Evolutionary conservation across 30 jellyfish, hydroid and myxozoan genomes (phyloP).

Genomic region (Pseudorhiza aurosa): DNA sequence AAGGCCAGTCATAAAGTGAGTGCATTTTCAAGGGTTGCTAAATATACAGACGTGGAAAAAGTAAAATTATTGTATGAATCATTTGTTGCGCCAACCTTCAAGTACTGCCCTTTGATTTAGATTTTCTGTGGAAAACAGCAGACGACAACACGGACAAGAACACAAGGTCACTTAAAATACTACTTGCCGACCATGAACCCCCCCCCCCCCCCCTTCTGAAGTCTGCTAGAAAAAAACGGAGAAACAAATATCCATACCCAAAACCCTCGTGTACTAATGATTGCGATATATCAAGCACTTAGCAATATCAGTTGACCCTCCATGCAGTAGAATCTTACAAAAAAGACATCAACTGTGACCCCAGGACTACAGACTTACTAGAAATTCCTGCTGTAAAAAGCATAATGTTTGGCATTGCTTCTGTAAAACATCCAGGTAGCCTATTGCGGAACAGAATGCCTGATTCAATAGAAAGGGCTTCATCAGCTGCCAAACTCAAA

Average conservation of each 20-base stretch:
- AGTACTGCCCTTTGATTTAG: conserved; percentile 31
- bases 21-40: conserved; percentile 26
- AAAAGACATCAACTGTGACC: neutral
- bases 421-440: neutral
- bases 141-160: conserved; percentile 1
- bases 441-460: conserved; percentile 8
- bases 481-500: too few species aligned
- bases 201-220: too few species aligned
- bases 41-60: neutral
- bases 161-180: neutral
- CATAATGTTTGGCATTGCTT: neutral
- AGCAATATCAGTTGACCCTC: too few species aligned
- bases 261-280: conserved; percentile 2
- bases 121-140: conserved; percentile 28
- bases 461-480: too few species aligned
- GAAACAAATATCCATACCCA: neutral
- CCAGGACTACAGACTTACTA: neutral
- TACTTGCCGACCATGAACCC: conserved; percentile 2
- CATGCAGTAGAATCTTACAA: neutral
- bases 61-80: neutral
- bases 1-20: neutral
- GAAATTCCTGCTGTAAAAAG: neutral
- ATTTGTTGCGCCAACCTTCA: conserved; percentile 7
- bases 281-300: conserved; percentile 1
- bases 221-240: neutral